phyloP scores from a whole-genome alignment of 2,888 invertebrate genomes.

The Zelleria hepariella region DNA sequence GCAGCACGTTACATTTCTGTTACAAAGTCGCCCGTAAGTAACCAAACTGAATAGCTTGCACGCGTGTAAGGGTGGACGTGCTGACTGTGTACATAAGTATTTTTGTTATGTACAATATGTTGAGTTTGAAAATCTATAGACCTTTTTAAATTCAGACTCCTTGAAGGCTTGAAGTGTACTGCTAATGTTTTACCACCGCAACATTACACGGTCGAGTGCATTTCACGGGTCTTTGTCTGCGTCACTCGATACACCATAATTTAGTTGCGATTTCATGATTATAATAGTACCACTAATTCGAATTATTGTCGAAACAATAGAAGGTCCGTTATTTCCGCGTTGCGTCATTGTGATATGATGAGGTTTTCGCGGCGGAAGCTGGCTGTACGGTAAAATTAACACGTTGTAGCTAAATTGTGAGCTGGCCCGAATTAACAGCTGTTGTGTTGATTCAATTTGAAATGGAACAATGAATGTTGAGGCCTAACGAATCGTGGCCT shows the following conservation, averaged over 20 bases:
- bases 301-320: slow-evolving; percentile 22
- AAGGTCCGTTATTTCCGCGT: slow-evolving; percentile 27
- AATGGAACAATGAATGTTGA: neutral
- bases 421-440: neutral
- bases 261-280: neutral
- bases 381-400: slow-evolving; percentile 2
- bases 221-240: too few species aligned
- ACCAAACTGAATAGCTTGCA: too few species aligned
- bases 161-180: too few species aligned
- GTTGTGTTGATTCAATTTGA: neutral
- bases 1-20: too few species aligned
- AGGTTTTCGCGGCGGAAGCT: slow-evolving; percentile 1
- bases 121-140: too few species aligned
- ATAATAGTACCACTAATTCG: neutral
- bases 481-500: neutral
- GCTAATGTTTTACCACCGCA: too few species aligned
- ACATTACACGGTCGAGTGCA: too few species aligned
- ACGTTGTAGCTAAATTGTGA: neutral
- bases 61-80: too few species aligned
- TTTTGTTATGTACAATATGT: too few species aligned
- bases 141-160: too few species aligned
- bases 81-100: too few species aligned
- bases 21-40: too few species aligned
- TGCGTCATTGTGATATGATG: slow-evolving; percentile 11
- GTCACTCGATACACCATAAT: neutral